These are phyloP conservation scores for Ectemnius lituratus DNA, from an alignment of 2,888 invertebrate genomes.

Conservation along the genomic window DNA sequence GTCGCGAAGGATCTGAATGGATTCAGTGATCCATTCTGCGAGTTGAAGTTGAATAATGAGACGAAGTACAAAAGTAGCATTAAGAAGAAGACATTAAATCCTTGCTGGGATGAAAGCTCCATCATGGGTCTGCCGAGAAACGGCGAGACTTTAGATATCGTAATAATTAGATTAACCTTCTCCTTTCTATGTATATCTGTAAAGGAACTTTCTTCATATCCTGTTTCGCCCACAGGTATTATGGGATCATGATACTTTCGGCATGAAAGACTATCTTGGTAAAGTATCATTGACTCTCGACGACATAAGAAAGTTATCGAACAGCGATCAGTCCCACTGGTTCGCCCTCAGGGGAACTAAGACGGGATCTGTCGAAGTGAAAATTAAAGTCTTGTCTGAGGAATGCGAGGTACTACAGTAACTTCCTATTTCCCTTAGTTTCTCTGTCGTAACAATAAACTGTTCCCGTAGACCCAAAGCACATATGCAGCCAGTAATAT, in stretches of 20 bases:
- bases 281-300: conserved; percentile 78
- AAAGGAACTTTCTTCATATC: background rate
- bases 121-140: conserved; percentile 78
- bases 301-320: conserved; percentile 78
- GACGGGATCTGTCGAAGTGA: conserved; percentile 79
- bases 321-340: conserved; percentile 77
- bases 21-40: conserved; percentile 80
- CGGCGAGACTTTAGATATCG: conserved; percentile 78
- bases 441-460: background rate
- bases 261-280: conserved; percentile 80
- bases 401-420: conserved; percentile 67
- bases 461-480: conserved; percentile 64
- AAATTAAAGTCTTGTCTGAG: conserved; percentile 75
- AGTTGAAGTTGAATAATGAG: conserved; percentile 78
- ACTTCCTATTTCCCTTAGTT: conserved; percentile 1
- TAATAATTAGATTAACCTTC: conserved; percentile 56
- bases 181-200: background rate
- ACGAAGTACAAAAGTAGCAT: conserved; percentile 79
- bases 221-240: conserved; percentile 70
- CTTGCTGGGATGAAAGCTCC: conserved; percentile 80
- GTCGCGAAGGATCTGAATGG: conserved; percentile 80
- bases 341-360: conserved; percentile 77
- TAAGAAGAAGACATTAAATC: conserved; percentile 80
- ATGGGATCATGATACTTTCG: conserved; percentile 80
- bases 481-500: conserved; percentile 70